These are phyloP conservation scores for Parapristionchus giblindavisi DNA, from an alignment of 2,888 invertebrate species.

Conservation along the genomic window DNA sequence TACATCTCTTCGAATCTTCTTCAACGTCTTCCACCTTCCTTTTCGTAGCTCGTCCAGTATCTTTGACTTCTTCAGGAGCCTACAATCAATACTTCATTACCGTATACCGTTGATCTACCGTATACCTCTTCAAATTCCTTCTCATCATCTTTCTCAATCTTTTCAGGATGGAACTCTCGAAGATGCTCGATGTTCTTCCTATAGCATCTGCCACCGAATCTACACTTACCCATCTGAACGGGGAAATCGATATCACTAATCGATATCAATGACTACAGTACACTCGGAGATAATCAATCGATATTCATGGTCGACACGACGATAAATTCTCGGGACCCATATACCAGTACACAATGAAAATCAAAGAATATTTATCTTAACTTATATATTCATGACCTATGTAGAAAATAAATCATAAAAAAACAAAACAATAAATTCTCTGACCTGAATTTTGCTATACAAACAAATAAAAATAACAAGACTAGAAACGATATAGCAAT, in stretches of 20 bases:
- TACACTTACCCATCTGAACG: constrained; percentile 74
- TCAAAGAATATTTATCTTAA: no score
- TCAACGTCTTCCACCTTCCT: background rate
- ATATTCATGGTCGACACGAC: no score
- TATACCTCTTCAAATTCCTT: background rate
- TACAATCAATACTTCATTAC: background rate
- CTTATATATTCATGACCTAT: background rate
- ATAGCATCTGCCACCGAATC: constrained; percentile 83
- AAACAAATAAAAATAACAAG: background rate
- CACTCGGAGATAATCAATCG: background rate
- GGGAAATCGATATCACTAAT: background rate
- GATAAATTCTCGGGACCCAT: no score
- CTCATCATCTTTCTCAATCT: constrained; percentile 9
- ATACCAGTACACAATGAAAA: no score
- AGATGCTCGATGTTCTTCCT: constrained; percentile 82
- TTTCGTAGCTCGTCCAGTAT: background rate
- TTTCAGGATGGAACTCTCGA: constrained; percentile 74
- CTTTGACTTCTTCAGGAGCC: background rate
- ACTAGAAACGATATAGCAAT: background rate
- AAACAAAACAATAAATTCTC: constrained; percentile 8
- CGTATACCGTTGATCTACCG: no score
- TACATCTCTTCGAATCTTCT: constrained; percentile 3
- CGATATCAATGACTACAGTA: background rate
- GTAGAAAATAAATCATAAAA: constrained; percentile 5
- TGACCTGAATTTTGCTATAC: background rate